Percentiles rank a stretch among this genome's conserved stretches.
Conservation (phyloP, 2,888 invertebrate genomes). For the Exocentrus adspersus region DNA sequence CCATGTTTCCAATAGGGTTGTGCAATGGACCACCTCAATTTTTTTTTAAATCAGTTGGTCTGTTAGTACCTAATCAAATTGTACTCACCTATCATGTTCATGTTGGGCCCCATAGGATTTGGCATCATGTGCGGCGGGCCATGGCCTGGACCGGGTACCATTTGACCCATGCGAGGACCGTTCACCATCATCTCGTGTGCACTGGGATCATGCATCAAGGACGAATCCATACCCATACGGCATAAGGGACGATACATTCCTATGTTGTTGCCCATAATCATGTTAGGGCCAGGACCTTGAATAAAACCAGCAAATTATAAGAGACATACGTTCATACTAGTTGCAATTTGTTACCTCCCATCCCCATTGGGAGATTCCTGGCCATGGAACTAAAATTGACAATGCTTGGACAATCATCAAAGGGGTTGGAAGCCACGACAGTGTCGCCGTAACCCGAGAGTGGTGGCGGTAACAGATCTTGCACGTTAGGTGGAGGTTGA, state of each 20-base stretch:
- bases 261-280: conserved; percentile 57
- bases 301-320: no score
- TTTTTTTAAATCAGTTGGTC: no score
- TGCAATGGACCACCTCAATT: conserved; percentile 60
- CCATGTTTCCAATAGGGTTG: conserved; percentile 77
- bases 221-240: conserved; percentile 58
- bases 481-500: conserved; percentile 76
- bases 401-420: conserved; percentile 84
- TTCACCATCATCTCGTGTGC: conserved; percentile 64
- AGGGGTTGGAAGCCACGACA: conserved; percentile 93
- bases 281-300: conserved; percentile 51
- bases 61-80: no score
- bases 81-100: conserved; percentile 40
- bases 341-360: conserved; percentile 48
- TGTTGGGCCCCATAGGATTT: conserved; percentile 65
- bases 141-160: conserved; percentile 51
- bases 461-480: conserved; percentile 83
- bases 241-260: conserved; percentile 73
- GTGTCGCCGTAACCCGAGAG: conserved; percentile 92
- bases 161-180: conserved; percentile 59
- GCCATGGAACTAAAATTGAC: conserved; percentile 59
- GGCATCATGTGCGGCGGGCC: conserved; percentile 66
- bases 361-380: conserved; percentile 57
- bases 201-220: conserved; percentile 64
- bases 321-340: background rate